Evolutionary conservation across 1,140 invertebrate genomes (phyloP).

Genomic region (Phymastichus coffea): DNA sequence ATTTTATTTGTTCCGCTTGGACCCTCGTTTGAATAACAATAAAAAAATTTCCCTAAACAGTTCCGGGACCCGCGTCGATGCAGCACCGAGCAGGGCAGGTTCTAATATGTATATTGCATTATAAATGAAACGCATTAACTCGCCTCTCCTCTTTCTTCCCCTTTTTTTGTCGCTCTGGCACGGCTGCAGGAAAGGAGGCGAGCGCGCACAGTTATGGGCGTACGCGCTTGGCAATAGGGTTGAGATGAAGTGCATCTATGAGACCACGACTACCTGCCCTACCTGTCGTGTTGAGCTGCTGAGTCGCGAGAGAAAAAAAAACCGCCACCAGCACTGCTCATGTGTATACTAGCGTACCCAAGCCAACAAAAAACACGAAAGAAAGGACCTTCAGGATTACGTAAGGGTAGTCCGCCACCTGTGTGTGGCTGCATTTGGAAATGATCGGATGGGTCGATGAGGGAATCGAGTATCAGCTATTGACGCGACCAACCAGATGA

Average conservation of each 20-base stretch:
- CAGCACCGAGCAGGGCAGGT: conserved; percentile 35
- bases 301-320: not conserved
- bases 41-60: conserved; percentile 55
- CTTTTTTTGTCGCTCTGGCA: too few relatives aligned
- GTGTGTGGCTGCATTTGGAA: conserved; percentile 5
- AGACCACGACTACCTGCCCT: conserved; percentile 47
- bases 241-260: conserved; percentile 33
- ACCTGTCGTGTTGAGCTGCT: conserved; percentile 40
- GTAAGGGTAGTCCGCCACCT: conserved; percentile 28
- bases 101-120: conserved; percentile 43
- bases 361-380: too few relatives aligned
- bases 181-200: not conserved
- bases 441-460: conserved; percentile 41
- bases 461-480: conserved; percentile 49
- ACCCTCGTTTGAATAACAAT: conserved; percentile 56
- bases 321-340: not conserved
- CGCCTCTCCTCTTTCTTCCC: too few relatives aligned
- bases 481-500: conserved; percentile 20
- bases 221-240: conserved; percentile 12
- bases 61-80: conserved; percentile 31
- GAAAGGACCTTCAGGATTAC: conserved; percentile 28
- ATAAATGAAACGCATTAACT: conserved; percentile 54
- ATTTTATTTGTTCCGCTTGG: conserved; percentile 42
- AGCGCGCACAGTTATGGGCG: not conserved
- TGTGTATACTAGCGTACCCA: too few relatives aligned